Evolutionary conservation across 1,140 invertebrate genomes (phyloP).

Genomic region (Aphelenchoides fujianensis): DNA sequence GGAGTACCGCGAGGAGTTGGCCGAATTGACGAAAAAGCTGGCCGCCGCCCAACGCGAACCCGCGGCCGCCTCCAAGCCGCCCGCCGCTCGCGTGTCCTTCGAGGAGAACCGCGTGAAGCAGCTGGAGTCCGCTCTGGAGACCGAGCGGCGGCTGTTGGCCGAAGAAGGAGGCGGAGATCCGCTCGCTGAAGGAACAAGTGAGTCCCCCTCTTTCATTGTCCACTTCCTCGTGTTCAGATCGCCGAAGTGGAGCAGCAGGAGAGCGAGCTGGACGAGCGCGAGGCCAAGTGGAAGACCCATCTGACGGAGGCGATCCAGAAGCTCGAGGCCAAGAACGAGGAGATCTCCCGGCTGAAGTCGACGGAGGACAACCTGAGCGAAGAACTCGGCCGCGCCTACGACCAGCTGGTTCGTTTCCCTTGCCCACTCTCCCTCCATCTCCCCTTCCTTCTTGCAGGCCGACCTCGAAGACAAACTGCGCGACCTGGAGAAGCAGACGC

Average conservation of each 20-base stretch:
- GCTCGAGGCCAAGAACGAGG: conserved; percentile 4
- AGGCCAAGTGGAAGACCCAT: neutral
- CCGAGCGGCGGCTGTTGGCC: neutral
- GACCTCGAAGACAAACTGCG: conserved; percentile 13
- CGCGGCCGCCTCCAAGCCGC: neutral
- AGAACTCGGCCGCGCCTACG: conserved; percentile 13
- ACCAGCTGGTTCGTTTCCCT: neutral
- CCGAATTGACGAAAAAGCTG: neutral
- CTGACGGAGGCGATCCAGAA: conserved; percentile 10
- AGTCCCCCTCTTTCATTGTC: neutral
- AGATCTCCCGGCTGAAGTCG: neutral
- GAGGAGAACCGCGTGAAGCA: neutral
- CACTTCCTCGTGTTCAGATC: neutral
- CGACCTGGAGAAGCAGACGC: neutral
- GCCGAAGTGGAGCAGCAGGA: neutral
- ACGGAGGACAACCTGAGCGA: neutral
- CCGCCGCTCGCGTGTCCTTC: neutral
- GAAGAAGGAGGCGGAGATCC: neutral
- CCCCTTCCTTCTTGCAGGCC: neutral
- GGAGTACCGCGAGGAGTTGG: neutral
- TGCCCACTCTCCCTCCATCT: neutral
- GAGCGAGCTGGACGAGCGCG: neutral
- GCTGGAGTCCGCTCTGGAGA: neutral
- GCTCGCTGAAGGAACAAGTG: neutral
- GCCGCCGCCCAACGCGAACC: neutral